Base-by-base conservation (phyloP, 2,888 invertebrate genomes). In the Steromphala cineraria region DNA sequence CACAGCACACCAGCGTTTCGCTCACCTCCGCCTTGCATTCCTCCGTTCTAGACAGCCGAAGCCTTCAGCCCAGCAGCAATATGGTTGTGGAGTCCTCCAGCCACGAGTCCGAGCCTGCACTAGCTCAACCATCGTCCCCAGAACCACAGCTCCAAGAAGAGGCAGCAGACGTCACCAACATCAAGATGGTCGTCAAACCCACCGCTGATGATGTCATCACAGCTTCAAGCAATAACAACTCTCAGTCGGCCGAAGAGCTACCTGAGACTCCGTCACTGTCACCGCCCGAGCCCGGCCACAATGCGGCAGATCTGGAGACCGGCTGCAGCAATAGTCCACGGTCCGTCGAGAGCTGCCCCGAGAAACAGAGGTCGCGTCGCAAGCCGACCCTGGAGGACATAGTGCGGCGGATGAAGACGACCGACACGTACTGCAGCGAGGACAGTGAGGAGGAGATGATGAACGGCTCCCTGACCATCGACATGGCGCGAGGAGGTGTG, bases 321-420 rank as follows among this genome's bases (percentile, higher is more conserved):
- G 55, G 71, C 55, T 31, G 82, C 80, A 80, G 82, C 80, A 76
- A 82, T 82, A 85, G 86, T 77, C 85, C 71, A n/a, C 31, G 52
- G 67, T 76, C 77, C 55, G 53, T 78, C 15, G 82, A 79, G 62
- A 75, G 55, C 3, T 31, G 82, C 76, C 75, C 78, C 36, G 84
- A 86, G 17, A 86, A 87, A 79, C 84, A 87, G 77, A 62, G 82
- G 40, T 86, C 88, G 31, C 83, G 89, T 74, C 82, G 91, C 15
- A 91, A 91, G 79, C 90, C 88, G 15, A 90, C 90, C n/a, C 75
- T 90, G 1, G 91, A 90, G 77, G 91, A 91, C 81, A 91, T 91
- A 53, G 90, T 91, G 0, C 82, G 91, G 0, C 80, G 89, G 24
- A 89, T 90, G 87, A 87, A 82, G 85, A 87, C 81, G 15, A 86